Evolutionary conservation across 2,113 vertebrate species (phyloP).

Genomic region (Phyllostomus discolor): DNA sequence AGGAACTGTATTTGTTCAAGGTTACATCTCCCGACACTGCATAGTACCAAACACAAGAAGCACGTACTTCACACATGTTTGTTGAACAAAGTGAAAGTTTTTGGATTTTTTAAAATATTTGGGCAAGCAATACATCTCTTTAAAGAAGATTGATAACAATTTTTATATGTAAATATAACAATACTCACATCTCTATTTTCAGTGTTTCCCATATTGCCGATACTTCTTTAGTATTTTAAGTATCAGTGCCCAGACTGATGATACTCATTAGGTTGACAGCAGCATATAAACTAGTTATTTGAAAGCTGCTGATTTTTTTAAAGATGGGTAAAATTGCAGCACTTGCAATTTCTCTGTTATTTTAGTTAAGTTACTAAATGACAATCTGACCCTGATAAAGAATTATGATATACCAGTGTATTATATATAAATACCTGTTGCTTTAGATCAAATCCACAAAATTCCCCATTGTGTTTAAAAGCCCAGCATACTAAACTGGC

Average conservation of each 20-base stretch:
- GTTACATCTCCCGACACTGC: background rate
- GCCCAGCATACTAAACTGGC: conserved; percentile 56
- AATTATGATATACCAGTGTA: conserved; percentile 65
- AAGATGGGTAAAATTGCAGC: conserved; percentile 22
- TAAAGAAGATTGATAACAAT: background rate
- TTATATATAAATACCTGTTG: conserved; percentile 72
- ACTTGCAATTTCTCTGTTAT: conserved; percentile 37
- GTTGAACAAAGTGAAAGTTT: background rate
- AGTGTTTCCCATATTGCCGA: background rate
- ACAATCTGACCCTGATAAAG: conserved; percentile 71
- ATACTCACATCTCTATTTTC: background rate
- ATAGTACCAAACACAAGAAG: background rate
- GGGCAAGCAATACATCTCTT: background rate
- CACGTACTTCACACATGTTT: background rate
- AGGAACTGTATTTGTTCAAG: background rate
- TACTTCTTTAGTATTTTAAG: background rate
- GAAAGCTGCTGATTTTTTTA: background rate
- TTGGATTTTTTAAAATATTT: background rate
- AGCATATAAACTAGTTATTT: background rate
- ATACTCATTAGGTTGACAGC: background rate
- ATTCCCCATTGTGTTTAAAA: conserved; percentile 73
- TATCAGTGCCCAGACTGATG: background rate
- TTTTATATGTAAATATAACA: background rate
- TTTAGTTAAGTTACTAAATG: conserved; percentile 64
- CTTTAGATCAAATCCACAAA: conserved; percentile 75